phyloP scores from a whole-genome alignment of 2,888 invertebrate genomes.

The Drosophila macrothrix region DNA sequence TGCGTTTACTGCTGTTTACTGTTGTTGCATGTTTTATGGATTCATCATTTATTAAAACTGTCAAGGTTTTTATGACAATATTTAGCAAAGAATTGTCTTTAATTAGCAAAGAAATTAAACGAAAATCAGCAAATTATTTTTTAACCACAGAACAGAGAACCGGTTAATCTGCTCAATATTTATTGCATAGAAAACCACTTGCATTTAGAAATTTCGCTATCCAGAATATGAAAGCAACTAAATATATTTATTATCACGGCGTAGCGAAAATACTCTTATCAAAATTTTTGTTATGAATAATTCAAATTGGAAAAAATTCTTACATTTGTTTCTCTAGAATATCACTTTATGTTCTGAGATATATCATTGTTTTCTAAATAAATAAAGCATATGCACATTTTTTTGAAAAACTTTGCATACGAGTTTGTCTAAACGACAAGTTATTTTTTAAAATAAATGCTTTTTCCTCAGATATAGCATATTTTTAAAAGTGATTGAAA shows the following conservation, averaged over 20 bases:
- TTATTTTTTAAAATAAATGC: neutral
- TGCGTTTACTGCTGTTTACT: constrained; percentile 19
- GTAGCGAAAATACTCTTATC: neutral
- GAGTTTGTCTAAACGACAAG: neutral
- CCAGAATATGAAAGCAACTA: neutral
- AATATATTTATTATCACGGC: neutral
- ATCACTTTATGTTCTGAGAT: neutral
- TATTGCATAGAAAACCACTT: constrained; percentile 5
- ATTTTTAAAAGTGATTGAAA: neutral
- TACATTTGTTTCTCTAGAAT: neutral
- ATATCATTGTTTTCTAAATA: neutral
- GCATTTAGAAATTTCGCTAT: constrained; percentile 42
- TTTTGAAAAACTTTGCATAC: neutral
- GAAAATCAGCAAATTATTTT: constrained; percentile 21
- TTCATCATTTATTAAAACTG: constrained; percentile 23
- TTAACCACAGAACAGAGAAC: constrained; percentile 36
- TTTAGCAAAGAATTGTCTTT: constrained; percentile 36
- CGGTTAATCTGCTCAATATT: constrained; percentile 41
- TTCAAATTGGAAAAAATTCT: neutral
- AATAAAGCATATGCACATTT: too few relatives aligned
- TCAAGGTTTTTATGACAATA: constrained; percentile 30
- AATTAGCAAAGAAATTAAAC: constrained; percentile 40
- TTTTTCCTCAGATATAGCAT: too few relatives aligned
- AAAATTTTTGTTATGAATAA: neutral
- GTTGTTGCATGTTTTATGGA: constrained; percentile 53